A percentile compares a stretch with the other conserved stretches of the same genome.
Evolutionary conservation across 1,140 invertebrate species (phyloP).

Genomic region (Heliconius nattereri): DNA sequence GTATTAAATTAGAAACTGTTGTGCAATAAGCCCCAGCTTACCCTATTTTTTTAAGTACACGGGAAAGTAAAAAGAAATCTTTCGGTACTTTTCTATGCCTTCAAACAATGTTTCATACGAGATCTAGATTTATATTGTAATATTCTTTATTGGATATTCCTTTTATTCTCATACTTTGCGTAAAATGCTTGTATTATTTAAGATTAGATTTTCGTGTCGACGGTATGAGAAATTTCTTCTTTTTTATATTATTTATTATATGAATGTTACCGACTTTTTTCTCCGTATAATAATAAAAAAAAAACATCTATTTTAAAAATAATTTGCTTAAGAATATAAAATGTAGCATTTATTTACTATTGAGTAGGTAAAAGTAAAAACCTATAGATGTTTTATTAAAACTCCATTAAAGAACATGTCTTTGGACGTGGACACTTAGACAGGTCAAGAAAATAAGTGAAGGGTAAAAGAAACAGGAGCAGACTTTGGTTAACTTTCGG

Average conservation of each 20-base stretch:
- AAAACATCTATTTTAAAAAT: no score
- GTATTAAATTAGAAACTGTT: constrained; percentile 32
- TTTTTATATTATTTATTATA: neutral
- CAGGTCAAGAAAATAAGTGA: no score
- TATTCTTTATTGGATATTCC: constrained; percentile 1
- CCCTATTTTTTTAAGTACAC: constrained; percentile 20
- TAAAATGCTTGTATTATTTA: neutral
- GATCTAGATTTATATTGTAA: neutral
- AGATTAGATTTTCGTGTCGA: neutral
- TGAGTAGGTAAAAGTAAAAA: no score
- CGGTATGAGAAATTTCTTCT: neutral
- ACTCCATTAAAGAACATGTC: no score
- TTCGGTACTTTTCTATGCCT: neutral
- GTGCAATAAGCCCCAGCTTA: constrained; percentile 13
- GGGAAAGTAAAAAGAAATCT: neutral
- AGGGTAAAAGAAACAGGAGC: no score
- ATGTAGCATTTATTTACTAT: no score
- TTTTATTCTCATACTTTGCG: neutral
- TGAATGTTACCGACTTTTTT: neutral
- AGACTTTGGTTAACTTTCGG: no score
- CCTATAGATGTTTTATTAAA: no score
- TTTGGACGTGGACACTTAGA: no score
- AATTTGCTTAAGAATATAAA: no score
- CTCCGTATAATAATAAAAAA: no score
- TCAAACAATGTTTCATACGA: constrained; percentile 13